Conservation (phyloP, 2,113 vertebrate species). For the Nothocercus nigrocapillus region DNA sequence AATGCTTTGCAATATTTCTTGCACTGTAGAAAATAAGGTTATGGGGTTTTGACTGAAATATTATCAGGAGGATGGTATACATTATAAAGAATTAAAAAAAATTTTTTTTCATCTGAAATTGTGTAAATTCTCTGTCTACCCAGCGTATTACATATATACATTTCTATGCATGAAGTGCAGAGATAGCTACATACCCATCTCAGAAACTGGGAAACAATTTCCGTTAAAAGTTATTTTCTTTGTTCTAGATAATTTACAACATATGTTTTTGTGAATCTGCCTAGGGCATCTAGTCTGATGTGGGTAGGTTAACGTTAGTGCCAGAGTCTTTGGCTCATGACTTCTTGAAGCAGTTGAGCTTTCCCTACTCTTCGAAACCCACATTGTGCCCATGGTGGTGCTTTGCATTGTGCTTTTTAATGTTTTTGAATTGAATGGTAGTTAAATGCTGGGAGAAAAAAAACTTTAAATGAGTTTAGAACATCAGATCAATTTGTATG, state of each 20-base stretch:
- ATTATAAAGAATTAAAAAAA: not conserved
- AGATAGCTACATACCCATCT: not conserved
- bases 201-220: not conserved
- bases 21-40: not conserved
- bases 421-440: not conserved
- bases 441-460: not conserved
- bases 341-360: slow-evolving; percentile 17
- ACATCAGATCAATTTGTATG: not conserved
- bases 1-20: not conserved
- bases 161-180: not conserved
- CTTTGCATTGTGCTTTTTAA: not conserved
- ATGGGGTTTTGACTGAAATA: not conserved
- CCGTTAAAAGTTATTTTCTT: slow-evolving; percentile 5
- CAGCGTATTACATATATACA: not conserved
- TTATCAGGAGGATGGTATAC: not conserved
- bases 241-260: not conserved
- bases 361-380: not conserved
- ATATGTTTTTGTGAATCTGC: slow-evolving; percentile 15
- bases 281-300: slow-evolving; percentile 18
- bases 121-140: not conserved
- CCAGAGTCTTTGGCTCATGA: slow-evolving; percentile 19
- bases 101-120: not conserved
- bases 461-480: not conserved
- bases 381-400: not conserved
- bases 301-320: slow-evolving; percentile 3